phyloP scores from a whole-genome alignment of 2,888 invertebrate species.

The Eurytoma californica region DNA sequence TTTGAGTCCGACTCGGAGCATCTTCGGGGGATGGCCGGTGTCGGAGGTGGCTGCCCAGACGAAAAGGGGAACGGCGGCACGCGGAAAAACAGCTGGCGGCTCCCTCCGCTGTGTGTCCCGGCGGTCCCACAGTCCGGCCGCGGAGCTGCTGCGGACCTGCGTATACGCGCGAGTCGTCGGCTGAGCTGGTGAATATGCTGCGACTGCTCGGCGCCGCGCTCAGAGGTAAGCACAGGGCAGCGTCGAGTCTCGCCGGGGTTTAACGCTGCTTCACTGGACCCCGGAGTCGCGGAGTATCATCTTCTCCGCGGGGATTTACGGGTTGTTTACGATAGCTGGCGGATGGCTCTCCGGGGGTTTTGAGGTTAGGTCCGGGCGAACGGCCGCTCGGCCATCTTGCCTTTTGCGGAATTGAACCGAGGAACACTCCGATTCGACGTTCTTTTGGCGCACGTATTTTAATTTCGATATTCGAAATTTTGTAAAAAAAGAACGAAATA shows the following conservation, averaged over 20 bases:
- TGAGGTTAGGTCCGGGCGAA: conserved; percentile 56
- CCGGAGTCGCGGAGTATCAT: background rate
- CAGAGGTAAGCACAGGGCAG: conserved; percentile 27
- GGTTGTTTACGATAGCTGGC: conserved; percentile 13
- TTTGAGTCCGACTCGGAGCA: conserved; percentile 75
- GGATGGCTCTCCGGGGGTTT: conserved; percentile 7
- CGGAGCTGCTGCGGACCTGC: too few species aligned
- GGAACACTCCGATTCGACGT: conserved; percentile 42
- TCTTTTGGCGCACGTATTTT: conserved; percentile 38
- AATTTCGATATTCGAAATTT: conserved; percentile 11
- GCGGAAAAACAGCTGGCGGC: conserved; percentile 67
- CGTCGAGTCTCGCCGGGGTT: background rate
- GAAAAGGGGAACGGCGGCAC: conserved; percentile 58
- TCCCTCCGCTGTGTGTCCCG: conserved; percentile 35
- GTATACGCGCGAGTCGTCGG: too few species aligned
- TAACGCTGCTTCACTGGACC: background rate
- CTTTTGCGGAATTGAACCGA: conserved; percentile 36
- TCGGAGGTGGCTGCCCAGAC: conserved; percentile 39
- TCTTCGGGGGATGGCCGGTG: conserved; percentile 69
- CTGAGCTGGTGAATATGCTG: conserved; percentile 31
- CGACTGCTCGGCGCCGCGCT: conserved; percentile 27
- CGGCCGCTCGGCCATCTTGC: conserved; percentile 50
- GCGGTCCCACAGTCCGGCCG: too few species aligned
- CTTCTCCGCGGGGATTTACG: background rate
- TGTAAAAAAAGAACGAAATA: background rate